These are phyloP conservation scores for Macrocentrus cingulum DNA, from an alignment of 1,140 invertebrate species.

Conservation along the genomic window DNA sequence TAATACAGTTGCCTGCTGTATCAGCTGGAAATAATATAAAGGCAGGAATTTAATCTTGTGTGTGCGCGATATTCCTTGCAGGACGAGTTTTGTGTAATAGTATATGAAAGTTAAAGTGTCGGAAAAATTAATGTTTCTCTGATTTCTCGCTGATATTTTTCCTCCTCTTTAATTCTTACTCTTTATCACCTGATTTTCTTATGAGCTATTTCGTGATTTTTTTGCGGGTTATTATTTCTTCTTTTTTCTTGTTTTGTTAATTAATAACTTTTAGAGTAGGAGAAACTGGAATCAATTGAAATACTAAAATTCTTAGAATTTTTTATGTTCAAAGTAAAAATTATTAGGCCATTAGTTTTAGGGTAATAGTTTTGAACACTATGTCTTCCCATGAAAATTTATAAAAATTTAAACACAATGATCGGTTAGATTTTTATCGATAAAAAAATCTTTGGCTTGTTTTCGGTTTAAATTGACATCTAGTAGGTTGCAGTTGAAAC, in stretches of 20 bases:
- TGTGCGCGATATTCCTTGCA: slow-evolving; percentile 5
- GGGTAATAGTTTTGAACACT: too few species aligned
- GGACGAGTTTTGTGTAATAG: not conserved
- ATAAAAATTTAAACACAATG: too few species aligned
- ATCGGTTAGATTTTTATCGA: too few species aligned
- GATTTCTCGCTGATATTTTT: not conserved
- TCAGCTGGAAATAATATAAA: slow-evolving; percentile 22
- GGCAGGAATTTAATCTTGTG: not conserved
- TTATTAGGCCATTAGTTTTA: too few species aligned
- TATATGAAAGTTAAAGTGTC: not conserved
- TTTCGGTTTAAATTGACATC: too few species aligned
- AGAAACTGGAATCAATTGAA: too few species aligned
- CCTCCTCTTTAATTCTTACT: not conserved
- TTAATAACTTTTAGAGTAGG: not conserved
- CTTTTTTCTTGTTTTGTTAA: not conserved
- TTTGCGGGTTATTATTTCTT: not conserved
- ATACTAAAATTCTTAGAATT: too few species aligned
- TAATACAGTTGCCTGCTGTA: slow-evolving; percentile 44
- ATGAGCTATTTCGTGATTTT: too few species aligned
- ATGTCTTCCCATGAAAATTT: too few species aligned
- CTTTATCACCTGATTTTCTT: not conserved
- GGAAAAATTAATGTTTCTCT: slow-evolving; percentile 2
- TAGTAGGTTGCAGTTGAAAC: too few species aligned
- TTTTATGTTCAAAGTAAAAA: too few species aligned
- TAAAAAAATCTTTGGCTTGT: too few species aligned